Conservation (phyloP, 2,113 vertebrate genomes). For the human (Homo sapiens) region GRCh38 chr13:110015001-110015500, state of each 20-base stretch:
- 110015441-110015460: background rate
- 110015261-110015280: background rate
- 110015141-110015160: background rate
- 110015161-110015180: background rate
- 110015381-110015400: background rate
- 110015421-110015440: background rate
- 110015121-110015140: background rate
- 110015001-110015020: background rate
- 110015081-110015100: background rate
- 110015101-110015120: background rate
- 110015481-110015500: background rate
- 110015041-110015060: background rate
- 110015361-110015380: background rate
- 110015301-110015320: background rate
- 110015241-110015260: background rate
- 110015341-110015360: background rate
- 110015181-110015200: background rate
- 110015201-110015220: background rate
- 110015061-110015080: background rate
- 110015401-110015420: background rate
- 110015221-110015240: background rate
- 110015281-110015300: background rate
- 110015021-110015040: background rate
- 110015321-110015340: background rate
- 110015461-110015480: background rate